phyloP scores from a whole-genome alignment of 2,113 vertebrate species.

The Ranitomeya variabilis region DNA sequence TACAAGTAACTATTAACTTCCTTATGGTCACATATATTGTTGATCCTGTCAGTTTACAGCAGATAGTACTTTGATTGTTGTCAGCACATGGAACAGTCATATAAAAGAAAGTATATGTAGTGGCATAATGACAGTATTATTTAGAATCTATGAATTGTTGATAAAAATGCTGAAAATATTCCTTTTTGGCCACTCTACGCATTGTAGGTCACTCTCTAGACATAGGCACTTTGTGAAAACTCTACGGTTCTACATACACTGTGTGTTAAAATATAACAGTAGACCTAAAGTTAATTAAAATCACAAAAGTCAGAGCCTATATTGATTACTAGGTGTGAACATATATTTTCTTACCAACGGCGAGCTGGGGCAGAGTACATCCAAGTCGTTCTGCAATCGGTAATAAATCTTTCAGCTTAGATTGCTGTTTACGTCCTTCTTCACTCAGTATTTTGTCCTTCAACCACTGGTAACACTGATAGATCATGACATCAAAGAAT shows the following conservation, averaged over 20 bases:
- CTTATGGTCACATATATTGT: background rate
- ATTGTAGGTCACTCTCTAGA: background rate
- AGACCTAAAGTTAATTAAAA: background rate
- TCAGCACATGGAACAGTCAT: background rate
- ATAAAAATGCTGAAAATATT: background rate
- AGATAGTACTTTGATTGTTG: background rate
- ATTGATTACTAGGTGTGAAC: background rate
- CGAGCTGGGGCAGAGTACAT: conserved; percentile 94
- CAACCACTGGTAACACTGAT: conserved; percentile 96
- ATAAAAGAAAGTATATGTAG: background rate
- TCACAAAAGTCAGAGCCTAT: background rate
- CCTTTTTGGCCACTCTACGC: background rate
- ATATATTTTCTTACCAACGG: conserved; percentile 81
- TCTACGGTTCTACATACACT: background rate
- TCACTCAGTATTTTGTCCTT: conserved; percentile 96
- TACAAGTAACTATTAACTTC: background rate
- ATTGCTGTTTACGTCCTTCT: conserved; percentile 92
- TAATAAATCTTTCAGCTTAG: conserved; percentile 89
- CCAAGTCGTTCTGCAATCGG: conserved; percentile 93
- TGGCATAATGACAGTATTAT: background rate
- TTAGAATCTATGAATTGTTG: background rate
- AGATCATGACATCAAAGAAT: conserved; percentile 9
- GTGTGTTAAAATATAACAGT: background rate
- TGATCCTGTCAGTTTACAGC: background rate
- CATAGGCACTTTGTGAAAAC: background rate